Evolutionary conservation across 1,140 invertebrate species (phyloP), one percentile per base, ranked within the genome.

Genomic region (Drosophila sp.): DNA sequence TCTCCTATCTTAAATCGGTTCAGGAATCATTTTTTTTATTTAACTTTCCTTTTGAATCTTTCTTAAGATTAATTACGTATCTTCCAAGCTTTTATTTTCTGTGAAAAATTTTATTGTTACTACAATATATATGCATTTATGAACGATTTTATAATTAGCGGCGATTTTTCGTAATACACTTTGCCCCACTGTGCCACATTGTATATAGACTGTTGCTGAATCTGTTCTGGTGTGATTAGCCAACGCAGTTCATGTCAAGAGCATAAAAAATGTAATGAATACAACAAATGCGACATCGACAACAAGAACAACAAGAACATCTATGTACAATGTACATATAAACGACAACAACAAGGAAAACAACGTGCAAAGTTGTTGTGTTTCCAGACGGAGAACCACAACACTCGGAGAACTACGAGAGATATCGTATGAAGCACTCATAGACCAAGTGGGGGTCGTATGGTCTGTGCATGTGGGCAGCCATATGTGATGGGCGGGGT

Each of bases 161-260:
- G 0, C 8, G 1, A 2, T 11, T 36, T 9, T 4, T 36, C 2
- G 11, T 9, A 11, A 36, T 11, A 11, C 8, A 11, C 38, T 43
- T 76, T 54, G 57, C 38, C 4, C 25, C 70, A 73, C 70, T 76
- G 62, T 71, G 27, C 64, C 13, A 11, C 7, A 36, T 9, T 46
- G 45, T 18, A 6, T 14, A 36, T 7, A 48, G 25, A 21, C 45
- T 59, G 7, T 41, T 16, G 32, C 9, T 43, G 13, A 11, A 34
- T 38, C 27, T 61, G 18, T 27, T 16, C 43, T 66, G 70, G 74
- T 77, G 74, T 77, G 74, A 77, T 77, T 77, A 77, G 74, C 71
- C 58, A 62, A 64, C 50, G 50, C 64, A 71, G 58, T 70, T 80
- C 41, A 71, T 45, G 36, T 66, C 59, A 51, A 80, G 40, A 66